Evolutionary conservation across 2,797 vertebrate genomes (phyloP).

Genomic region (Erpetoichthys calabaricus): DNA sequence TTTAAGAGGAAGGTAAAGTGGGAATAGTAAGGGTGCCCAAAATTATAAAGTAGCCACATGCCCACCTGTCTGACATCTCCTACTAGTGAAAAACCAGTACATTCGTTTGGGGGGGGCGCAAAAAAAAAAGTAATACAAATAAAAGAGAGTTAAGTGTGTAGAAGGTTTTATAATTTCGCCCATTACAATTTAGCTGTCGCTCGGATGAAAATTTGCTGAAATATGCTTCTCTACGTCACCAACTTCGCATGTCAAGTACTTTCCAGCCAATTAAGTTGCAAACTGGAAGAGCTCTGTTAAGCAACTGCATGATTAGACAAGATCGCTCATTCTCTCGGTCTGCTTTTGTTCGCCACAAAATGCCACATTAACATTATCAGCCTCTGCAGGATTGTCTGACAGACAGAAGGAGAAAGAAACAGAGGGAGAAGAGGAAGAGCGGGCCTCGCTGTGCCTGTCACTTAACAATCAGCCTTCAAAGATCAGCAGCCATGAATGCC

Average conservation of each 20-base stretch:
- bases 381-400: constrained; percentile 70
- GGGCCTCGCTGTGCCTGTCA: constrained; percentile 64
- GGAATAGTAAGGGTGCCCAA: constrained; percentile 2
- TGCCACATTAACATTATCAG: constrained; percentile 88
- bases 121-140: constrained; percentile 4
- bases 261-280: constrained; percentile 99
- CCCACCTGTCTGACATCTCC: too few relatives aligned
- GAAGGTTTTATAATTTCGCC: constrained; percentile 98
- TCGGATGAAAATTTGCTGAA: constrained; percentile 94
- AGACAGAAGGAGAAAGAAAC: constrained; percentile 34
- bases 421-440: constrained; percentile 45
- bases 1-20: constrained; percentile 14
- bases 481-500: constrained; percentile 66
- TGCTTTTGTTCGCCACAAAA: constrained; percentile 84
- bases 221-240: constrained; percentile 82
- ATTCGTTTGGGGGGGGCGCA: not conserved
- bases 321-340: constrained; percentile 83
- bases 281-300: constrained; percentile 74
- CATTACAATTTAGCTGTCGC: constrained; percentile 99
- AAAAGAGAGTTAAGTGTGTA: constrained; percentile 86
- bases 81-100: too few relatives aligned
- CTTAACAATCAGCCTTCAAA: constrained; percentile 74
- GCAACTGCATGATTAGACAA: constrained; percentile 99
- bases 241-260: constrained; percentile 99
- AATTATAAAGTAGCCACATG: too few relatives aligned